Percentiles rank a stretch among this genome's conserved stretches.
Evolutionary conservation across 2,113 vertebrate genomes (phyloP).

Genomic region (Helogale parvula): DNA sequence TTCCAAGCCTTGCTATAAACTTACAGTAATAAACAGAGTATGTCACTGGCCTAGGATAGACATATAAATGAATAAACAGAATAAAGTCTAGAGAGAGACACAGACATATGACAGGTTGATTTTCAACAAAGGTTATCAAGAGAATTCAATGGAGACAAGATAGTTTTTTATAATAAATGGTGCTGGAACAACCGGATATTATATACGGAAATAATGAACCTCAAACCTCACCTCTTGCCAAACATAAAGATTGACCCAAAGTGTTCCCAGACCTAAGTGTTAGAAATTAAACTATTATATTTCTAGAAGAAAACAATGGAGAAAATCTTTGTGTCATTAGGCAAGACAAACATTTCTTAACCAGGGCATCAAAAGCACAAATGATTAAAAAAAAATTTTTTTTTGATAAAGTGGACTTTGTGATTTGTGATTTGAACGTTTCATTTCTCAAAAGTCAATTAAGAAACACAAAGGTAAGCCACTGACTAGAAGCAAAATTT

Average conservation of each 20-base stretch:
- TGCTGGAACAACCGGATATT: background rate
- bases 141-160: slow-evolving; percentile 20
- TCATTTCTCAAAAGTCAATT: slow-evolving; percentile 2
- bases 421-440: slow-evolving; percentile 28
- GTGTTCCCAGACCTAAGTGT: slow-evolving; percentile 24
- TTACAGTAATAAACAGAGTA: background rate
- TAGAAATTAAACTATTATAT: background rate
- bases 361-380: slow-evolving; percentile 32
- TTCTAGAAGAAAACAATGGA: background rate
- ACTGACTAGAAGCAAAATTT: slow-evolving; percentile 32
- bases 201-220: slow-evolving; percentile 6
- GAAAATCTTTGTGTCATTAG: background rate
- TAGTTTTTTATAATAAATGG: background rate
- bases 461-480: slow-evolving; percentile 36
- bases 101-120: background rate
- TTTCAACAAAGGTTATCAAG: slow-evolving; percentile 21
- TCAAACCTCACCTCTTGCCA: slow-evolving; percentile 11
- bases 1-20: background rate
- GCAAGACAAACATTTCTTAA: slow-evolving; percentile 9
- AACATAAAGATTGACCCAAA: slow-evolving; percentile 4
- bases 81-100: background rate
- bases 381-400: background rate
- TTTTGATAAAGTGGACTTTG: background rate
- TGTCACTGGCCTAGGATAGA: background rate
- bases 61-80: slow-evolving; percentile 18